Base-by-base conservation (phyloP, 1,140 invertebrate species). In the Trichomalopsis sarcophagae region DNA sequence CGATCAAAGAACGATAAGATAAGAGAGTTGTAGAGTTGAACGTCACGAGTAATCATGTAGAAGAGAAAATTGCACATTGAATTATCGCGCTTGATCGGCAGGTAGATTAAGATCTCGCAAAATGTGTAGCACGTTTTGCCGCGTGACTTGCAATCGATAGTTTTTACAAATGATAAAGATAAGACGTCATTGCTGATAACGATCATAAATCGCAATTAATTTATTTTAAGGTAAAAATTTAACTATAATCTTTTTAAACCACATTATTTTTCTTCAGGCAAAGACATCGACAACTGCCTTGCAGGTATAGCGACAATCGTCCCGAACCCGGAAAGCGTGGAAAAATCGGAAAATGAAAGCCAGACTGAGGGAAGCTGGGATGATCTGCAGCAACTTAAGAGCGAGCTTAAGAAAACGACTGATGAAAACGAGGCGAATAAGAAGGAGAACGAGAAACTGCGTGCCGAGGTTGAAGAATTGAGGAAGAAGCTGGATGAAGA, bases 201-300 rank as follows among this genome's bases (percentile, higher is more conserved):
- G 27, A 62, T 62, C 17, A 62, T 21, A 17, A 17, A 62, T 21
- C 13, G 55, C 55, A 62, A 21, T 21, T 5, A 21, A 62, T 17
- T 62, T 5, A 21, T 4, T 17, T 62, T 21, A 13, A 21, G 17
- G 27, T 27, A 27, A 27, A 27, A 27, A 27, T 27, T 27, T 1
- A 27, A 27, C 27, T 27, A 27, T 5, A 7, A 62, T 62, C 1
- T 62, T 62, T n/a, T 62, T 71, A 75, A 23, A 27, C 0, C n/a
- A 75, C 21, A 33, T 75, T 44, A 5, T 17, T 5, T 75, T 21
- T 75, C 17, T 44, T 94, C 96, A 0, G 95, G 95, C 50, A 90
- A 92, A 1, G 97, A 97, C 89, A 93, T 97, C 17, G 95, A 96
- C 71, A 95, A 95, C 14, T 95, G 95, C 27, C 91, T 97, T 50